A percentile compares a stretch with the other conserved stretches of the same genome.
Evolutionary conservation across 2,113 vertebrate species (phyloP).

Genomic region (Colossoma macropomum): DNA sequence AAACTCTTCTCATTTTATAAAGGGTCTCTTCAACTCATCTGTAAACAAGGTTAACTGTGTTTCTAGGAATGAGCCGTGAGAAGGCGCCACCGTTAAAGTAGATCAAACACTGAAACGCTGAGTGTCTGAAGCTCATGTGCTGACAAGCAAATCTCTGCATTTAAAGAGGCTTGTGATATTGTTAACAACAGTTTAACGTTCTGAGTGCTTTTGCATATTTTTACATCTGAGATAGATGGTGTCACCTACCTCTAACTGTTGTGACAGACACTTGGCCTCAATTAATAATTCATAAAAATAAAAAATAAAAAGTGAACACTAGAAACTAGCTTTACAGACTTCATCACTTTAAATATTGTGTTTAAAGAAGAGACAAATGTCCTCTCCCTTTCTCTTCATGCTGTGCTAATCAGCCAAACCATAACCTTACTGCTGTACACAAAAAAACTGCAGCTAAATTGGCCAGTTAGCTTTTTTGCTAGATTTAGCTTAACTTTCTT

Average conservation of each 20-base stretch:
- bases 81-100: not conserved
- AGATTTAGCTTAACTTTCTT: too few species aligned
- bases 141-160: not conserved
- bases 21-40: not conserved
- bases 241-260: not conserved
- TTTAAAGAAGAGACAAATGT: too few species aligned
- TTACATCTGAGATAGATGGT: not conserved
- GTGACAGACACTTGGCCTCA: not conserved
- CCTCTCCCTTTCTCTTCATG: too few species aligned
- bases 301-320: not conserved
- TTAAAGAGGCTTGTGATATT: not conserved
- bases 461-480: too few species aligned
- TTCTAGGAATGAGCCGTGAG: conserved; percentile 12
- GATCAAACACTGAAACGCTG: not conserved
- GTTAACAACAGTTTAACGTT: not conserved
- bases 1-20: not conserved
- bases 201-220: not conserved
- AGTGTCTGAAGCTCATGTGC: not conserved
- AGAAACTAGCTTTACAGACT: not conserved
- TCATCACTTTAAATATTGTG: too few species aligned
- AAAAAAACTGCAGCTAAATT: too few species aligned
- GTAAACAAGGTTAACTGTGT: conserved; percentile 30
- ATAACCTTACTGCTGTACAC: too few species aligned
- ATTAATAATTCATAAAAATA: not conserved
- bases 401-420: too few species aligned